These are phyloP conservation scores for Helicolenus hilgendorfi DNA, from an alignment of 2,797 vertebrate species.

Conservation along the genomic window DNA sequence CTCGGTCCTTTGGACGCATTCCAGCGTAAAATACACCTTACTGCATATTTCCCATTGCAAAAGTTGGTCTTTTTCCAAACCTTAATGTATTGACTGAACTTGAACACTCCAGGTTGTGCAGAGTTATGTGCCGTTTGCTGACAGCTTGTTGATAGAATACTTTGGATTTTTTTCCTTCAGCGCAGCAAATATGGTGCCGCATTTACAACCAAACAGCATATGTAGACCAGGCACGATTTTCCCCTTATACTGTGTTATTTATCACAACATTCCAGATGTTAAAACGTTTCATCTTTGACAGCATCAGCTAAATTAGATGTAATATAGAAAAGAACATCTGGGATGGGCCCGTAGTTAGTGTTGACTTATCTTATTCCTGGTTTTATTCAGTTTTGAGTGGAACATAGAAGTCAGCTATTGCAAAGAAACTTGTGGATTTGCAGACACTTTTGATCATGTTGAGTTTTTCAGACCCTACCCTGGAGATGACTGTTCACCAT, in stretches of 20 bases:
- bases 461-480: constrained; percentile 3
- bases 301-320: constrained; percentile 14
- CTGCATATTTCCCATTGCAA: constrained; percentile 42
- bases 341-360: not conserved
- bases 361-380: not conserved
- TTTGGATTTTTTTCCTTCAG: not conserved
- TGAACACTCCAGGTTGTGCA: constrained; percentile 23
- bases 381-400: not conserved
- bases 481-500: constrained; percentile 15
- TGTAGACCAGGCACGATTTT: not conserved
- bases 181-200: not conserved
- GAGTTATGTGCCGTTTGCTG: constrained; percentile 27
- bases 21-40: constrained; percentile 37
- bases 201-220: constrained; percentile 22
- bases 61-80: constrained; percentile 55
- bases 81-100: constrained; percentile 38
- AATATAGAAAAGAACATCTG: constrained; percentile 11
- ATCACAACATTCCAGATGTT: constrained; percentile 15
- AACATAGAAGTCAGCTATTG: not conserved
- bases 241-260: not conserved
- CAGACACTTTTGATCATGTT: constrained; percentile 1
- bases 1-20: constrained; percentile 23
- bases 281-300: constrained; percentile 6
- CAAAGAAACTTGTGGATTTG: not conserved
- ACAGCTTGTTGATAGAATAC: constrained; percentile 38